Evolutionary conservation across 2,113 vertebrate genomes (phyloP), one percentile per base, ranked within the genome.

Genomic region (Romanogobio albipinnatus): DNA sequence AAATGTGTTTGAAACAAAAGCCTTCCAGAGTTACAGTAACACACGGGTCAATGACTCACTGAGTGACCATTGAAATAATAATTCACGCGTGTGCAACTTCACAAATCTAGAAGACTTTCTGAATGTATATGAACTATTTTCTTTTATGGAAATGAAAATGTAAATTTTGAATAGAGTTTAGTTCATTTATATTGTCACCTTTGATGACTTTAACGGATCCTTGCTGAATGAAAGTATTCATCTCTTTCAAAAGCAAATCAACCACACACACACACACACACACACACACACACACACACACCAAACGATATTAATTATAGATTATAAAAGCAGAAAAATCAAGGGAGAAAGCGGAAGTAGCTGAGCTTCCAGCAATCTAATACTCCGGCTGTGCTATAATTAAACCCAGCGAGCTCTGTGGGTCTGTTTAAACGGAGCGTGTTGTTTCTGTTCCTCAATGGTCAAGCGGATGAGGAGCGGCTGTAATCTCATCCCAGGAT

Each of bases 401-500:
- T 66, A 64, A 68, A 68, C 7, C 17, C 61, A 13, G 43, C 9
- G 9, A 29, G 43, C 78, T 33, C 9, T 47, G 78, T 11, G 59
- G 59, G 45, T 66, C 33, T 51, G 36, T 81, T 51, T 81, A 51
- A 19, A 68, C 4, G 8, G 53, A 70, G n/a, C 58, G 62, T 24
- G 78, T 82, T 82, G 53, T 71, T 81, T 59, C 19, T 5, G 6
- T 13, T 85, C 71, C 64, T 70, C 39, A 85, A 26, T 56, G 64
- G 58, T 61, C 15, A 13, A 45, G 62, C 17, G 19, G 68, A 78
- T 62, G 47, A 84, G 26, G 66, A 58, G 77, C 17, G 24, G 45
- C 15, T 83, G 76, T 88, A 88, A 88, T 88, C 81, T 74, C 83
- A 88, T 86, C 81, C 68, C 61, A 14, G 76, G 66, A 68, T 82